Evolutionary conservation across 1,140 invertebrate genomes (phyloP), one percentile per base, ranked within the genome.

Genomic region (Drosophila kohkoa): DNA sequence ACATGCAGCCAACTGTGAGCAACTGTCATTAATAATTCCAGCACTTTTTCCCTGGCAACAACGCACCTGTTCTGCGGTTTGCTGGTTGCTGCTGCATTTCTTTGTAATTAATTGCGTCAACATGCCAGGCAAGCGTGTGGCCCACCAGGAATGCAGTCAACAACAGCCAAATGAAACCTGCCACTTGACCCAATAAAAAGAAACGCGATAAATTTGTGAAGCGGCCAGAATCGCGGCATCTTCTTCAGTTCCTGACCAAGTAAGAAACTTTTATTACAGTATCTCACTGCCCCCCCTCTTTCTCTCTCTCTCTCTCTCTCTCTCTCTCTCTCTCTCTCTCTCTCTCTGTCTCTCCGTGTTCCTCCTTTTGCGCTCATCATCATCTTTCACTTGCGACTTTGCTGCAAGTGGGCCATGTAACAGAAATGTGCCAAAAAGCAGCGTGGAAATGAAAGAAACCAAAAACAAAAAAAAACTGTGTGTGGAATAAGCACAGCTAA

Each of bases 181-280:
- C 77, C 81, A 67, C 77, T 81, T 83, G 81, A 83, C 81, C 81
- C 68, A 83, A 83, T 85, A 85, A 83, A 81, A 66, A 71, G 64
- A 59, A 59, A 73, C 71, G 64, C 60, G 73, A 83, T 83, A 80
- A 85, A 85, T 83, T 83, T 80, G 55, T 77, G 77, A 64, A 70
- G 59, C 72, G 48, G 49, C 6, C 49, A 30, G 35, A 38, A 57
- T 65, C 38, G 69, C 80, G 51, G 63, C 79, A 57, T 75, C 75
- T 85, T 25, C 20, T 86, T 81, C 49, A 16, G 58, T 59, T 48
- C 51, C 48, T 20, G 65, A 64, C 46, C 41, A 54, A 68, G 65
- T 69, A 74, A 74, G 57, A 65, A 54, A 70, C 51, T 78, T 77
- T 81, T 41, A 57, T 20, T 20, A 25, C 20, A 25, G 20, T 25